These are phyloP conservation scores for Cyclura pinguis DNA, from an alignment of 2,797 vertebrate genomes.

Conservation along the genomic window DNA sequence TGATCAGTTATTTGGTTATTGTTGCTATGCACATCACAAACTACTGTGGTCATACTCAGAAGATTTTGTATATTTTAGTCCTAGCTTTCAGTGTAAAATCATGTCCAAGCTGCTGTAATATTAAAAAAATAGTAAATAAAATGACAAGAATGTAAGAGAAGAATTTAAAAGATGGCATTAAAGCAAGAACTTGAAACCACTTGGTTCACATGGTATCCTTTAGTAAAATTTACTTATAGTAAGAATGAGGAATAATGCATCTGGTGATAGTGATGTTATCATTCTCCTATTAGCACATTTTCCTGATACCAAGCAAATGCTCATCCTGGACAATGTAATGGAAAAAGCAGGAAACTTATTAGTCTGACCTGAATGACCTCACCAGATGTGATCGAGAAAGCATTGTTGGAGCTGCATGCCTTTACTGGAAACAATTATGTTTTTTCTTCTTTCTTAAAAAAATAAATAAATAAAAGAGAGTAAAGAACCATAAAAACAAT, in stretches of 20 bases:
- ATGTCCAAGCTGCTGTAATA: not conserved
- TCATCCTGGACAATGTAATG: slow-evolving; percentile 17
- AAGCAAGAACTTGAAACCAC: not conserved
- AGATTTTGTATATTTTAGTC: not conserved
- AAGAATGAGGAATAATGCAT: slow-evolving; percentile 2
- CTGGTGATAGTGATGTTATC: slow-evolving; percentile 14
- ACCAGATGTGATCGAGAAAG: slow-evolving; percentile 9
- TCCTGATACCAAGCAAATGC: slow-evolving; percentile 21
- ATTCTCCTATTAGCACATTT: slow-evolving; percentile 13
- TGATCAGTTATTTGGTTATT: not conserved
- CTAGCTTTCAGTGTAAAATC: not conserved
- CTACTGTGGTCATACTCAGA: not conserved
- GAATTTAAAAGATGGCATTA: not conserved
- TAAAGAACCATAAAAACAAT: slow-evolving; percentile 7
- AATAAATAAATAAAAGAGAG: not conserved
- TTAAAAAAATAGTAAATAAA: not conserved
- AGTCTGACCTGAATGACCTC: slow-evolving; percentile 9
- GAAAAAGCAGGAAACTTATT: slow-evolving; percentile 15
- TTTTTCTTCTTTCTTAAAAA: not conserved
- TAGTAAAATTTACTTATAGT: not conserved
- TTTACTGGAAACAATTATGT: slow-evolving; percentile 18
- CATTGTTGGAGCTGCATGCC: slow-evolving; percentile 10
- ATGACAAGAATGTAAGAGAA: not conserved
- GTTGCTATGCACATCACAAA: not conserved
- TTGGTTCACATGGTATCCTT: not conserved